A percentile compares a stretch with the other conserved stretches of the same genome.
Conservation (phyloP, 2,113 vertebrate genomes). For the Danionella cerebrum region DNA sequence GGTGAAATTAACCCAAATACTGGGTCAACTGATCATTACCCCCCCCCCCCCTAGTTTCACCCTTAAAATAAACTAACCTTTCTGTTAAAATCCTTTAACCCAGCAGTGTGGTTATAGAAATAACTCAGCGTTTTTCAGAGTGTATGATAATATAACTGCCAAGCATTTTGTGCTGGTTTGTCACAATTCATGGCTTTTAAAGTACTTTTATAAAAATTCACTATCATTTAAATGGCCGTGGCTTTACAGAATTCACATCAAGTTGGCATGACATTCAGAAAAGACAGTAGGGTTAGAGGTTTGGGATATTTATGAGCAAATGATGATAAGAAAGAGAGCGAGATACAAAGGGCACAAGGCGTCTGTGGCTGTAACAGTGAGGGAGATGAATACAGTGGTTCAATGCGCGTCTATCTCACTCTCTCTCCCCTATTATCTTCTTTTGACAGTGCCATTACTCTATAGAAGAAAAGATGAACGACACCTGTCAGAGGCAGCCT, state of each 20-base stretch:
- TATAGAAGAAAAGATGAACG: slow-evolving; percentile 88
- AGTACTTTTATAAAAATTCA: no score
- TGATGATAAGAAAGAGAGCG: neutral
- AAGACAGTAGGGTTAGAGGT: neutral
- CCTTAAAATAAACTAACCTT: no score
- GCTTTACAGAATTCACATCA: neutral
- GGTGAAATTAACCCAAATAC: no score
- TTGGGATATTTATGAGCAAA: neutral
- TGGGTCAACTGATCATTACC: no score
- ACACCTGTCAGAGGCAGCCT: slow-evolving; percentile 86
- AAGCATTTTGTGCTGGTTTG: no score
- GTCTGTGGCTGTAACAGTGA: slow-evolving; percentile 8
- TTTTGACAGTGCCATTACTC: slow-evolving; percentile 95
- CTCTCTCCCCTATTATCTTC: slow-evolving; percentile 81
- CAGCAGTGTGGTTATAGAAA: no score
- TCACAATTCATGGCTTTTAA: no score
- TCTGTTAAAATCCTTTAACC: no score
- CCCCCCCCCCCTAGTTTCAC: no score
- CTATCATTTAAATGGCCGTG: neutral
- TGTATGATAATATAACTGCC: no score
- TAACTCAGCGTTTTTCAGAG: no score
- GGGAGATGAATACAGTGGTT: slow-evolving; percentile 17
- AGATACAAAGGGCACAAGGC: neutral
- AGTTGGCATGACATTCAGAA: neutral
- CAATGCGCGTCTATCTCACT: slow-evolving; percentile 8